Base-by-base conservation (phyloP, 2,797 vertebrate species). In the Hypotaenidia philippensis region DNA sequence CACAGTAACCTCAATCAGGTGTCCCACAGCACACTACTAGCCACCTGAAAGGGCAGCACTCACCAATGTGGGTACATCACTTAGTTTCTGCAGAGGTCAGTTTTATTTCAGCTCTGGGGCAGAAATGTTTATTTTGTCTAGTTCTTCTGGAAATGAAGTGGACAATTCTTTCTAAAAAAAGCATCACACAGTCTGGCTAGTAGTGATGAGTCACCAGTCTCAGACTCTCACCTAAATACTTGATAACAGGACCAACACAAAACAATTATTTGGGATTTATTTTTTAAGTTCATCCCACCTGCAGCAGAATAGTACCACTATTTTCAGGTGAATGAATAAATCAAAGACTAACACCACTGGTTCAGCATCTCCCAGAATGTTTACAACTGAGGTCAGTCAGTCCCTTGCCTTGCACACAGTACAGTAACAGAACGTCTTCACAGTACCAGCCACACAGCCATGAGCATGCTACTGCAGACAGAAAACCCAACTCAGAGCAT, bases 401-500 rank as follows among this genome's bases (percentile, higher is more conserved):
- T 47, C 15, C 44, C 29, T 31, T 69, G 61, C 12, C 38, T 27
- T 19, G 34, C 5, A 87, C 7, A 7, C 53, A 71, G 31, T 1
- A 1, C 41, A 75, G 0, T 2, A 72, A 60, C 21, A 2, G 11
- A 69, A 55, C 1, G 1, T 5, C 57, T 49, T 85, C 57, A 57
- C 13, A 74, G 9, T 10, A 52, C 8, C 56, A 61, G 27, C 11
- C 23, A 63, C 2, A 6, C 38, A 81, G n/a, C 17, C n/a, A 15
- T 4, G 15, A 71, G 21, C 32, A 55, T 9, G 15, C 8, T 56
- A 38, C 36, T 53, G 34, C 55, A 65, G 45, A 83, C 13, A 69
- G 23, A 55, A 93, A 91, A 23, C 5, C 12, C 38, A 85, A 81
- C 26, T 50, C 64, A 61, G 70, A 75, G 27, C 23, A 41, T 26